Evolutionary conservation across 2,888 invertebrate genomes (phyloP).

Genomic region (Chydorus sphaericus): DNA sequence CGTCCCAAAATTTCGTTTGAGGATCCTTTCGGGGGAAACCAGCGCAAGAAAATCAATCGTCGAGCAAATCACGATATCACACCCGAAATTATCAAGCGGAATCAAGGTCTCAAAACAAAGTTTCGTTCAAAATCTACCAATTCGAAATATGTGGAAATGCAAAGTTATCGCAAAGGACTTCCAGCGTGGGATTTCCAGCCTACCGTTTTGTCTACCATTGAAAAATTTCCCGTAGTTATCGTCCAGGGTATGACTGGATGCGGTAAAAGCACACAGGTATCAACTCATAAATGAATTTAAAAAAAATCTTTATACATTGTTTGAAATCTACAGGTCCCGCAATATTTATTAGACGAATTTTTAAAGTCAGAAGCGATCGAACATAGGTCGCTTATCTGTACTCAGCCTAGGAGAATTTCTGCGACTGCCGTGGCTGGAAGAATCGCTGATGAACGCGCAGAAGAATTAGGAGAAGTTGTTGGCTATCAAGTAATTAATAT

Average conservation of each 20-base stretch:
- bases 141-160: conserved; percentile 45
- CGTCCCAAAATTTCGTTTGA: not conserved
- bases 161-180: conserved; percentile 43
- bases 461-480: conserved; percentile 56
- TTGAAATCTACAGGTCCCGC: conserved; percentile 71
- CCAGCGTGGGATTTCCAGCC: conserved; percentile 57
- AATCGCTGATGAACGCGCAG: conserved; percentile 71
- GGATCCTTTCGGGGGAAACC: not conserved
- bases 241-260: conserved; percentile 75
- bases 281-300: not conserved
- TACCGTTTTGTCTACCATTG: conserved; percentile 49
- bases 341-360: conserved; percentile 81
- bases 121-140: conserved; percentile 42
- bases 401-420: conserved; percentile 80
- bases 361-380: conserved; percentile 35
- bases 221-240: conserved; percentile 49
- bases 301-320: not conserved
- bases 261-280: conserved; percentile 39
- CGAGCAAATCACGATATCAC: not conserved
- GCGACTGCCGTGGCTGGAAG: conserved; percentile 85
- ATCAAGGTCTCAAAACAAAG: conserved; percentile 43
- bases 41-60: not conserved
- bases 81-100: conserved; percentile 30
- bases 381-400: conserved; percentile 74
- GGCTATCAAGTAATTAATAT: conserved; percentile 47